Conservation (phyloP, 2,113 vertebrate genomes). For the Oreochromis niloticus region DNA sequence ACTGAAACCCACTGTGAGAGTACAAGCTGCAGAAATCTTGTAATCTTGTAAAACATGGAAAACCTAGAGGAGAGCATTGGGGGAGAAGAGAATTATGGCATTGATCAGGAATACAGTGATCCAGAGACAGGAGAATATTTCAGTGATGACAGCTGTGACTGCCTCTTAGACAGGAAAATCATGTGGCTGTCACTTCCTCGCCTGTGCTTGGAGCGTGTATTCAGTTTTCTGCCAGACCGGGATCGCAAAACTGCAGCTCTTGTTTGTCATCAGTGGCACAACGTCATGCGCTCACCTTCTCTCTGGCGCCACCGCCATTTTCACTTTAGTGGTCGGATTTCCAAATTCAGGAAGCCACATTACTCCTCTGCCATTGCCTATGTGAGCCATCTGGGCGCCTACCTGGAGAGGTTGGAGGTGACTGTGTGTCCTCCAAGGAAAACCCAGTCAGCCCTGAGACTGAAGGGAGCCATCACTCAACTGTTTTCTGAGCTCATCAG, state of each 20-base stretch:
- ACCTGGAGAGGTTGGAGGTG: conserved; percentile 8
- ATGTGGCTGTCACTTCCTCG: background rate
- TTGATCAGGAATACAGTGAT: background rate
- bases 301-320: conserved; percentile 15
- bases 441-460: background rate
- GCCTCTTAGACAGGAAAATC: background rate
- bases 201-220: background rate
- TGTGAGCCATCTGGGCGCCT: background rate
- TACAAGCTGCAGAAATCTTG: background rate
- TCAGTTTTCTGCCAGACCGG: background rate
- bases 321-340: background rate
- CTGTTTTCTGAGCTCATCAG: conserved; percentile 6
- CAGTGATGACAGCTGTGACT: background rate
- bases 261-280: conserved; percentile 7
- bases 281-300: background rate
- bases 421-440: background rate
- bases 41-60: background rate
- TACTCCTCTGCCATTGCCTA: background rate
- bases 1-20: background rate
- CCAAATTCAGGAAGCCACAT: background rate
- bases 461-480: background rate
- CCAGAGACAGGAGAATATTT: background rate
- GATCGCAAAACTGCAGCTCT: background rate
- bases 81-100: background rate
- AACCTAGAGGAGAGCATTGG: background rate